phyloP scores from a whole-genome alignment of 2,888 invertebrate genomes.

The Ornithoptera priamus region DNA sequence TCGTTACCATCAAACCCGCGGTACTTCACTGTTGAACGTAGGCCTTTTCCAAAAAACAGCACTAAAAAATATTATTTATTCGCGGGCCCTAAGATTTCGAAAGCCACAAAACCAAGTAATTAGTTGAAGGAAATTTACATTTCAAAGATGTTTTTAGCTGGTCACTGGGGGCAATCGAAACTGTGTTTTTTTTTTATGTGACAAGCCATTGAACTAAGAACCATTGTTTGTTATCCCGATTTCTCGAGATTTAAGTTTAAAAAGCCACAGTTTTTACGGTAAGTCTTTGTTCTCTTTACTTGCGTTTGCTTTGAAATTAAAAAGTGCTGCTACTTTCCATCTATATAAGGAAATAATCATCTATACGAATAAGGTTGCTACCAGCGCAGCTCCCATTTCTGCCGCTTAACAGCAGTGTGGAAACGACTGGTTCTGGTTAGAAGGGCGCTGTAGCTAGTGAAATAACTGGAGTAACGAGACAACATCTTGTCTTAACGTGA shows the following conservation, averaged over 20 bases:
- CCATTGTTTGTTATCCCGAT: conserved; percentile 19
- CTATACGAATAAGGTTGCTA: background rate
- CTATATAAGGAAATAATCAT: conserved; percentile 5
- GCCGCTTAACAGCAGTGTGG: no score
- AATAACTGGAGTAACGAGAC: no score
- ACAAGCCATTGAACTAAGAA: conserved; percentile 16
- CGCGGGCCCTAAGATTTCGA: no score
- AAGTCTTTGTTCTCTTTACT: conserved; percentile 23
- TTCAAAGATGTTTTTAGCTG: background rate
- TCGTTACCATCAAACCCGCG: no score
- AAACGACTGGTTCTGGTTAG: no score
- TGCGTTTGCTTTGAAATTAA: conserved; percentile 4
- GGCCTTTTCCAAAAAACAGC: no score
- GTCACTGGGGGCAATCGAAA: background rate
- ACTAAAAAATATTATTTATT: no score
- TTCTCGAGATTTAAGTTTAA: conserved; percentile 14
- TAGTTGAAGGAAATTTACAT: background rate
- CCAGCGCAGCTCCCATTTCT: no score
- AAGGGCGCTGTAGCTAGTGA: no score
- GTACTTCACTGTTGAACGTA: no score
- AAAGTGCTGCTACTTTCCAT: conserved; percentile 13
- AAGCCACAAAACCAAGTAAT: no score
- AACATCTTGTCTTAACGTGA: no score
- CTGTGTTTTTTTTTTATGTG: background rate
- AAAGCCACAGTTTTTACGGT: conserved; percentile 11